Evolutionary conservation across 2,888 invertebrate genomes (phyloP).

Genomic region (Phalera bucephala): DNA sequence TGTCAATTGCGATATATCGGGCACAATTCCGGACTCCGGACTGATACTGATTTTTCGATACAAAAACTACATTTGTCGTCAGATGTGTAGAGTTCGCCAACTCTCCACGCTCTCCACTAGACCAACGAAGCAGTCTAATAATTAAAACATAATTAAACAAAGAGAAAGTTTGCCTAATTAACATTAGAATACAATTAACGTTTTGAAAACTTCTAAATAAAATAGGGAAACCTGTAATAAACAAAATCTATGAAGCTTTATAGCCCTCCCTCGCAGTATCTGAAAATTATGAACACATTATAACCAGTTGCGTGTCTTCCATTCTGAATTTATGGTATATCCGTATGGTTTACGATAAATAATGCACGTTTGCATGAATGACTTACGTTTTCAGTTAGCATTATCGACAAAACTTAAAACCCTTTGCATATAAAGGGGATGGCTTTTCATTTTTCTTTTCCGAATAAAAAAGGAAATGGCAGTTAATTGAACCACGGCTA

Average conservation of each 20-base stretch:
- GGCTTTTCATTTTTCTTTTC: conserved; percentile 52
- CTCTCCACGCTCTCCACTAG: too few species aligned
- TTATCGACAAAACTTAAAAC: conserved; percentile 76
- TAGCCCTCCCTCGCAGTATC: conserved; percentile 11
- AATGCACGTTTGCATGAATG: conserved; percentile 37
- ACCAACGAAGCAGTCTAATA: too few species aligned
- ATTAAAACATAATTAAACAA: too few species aligned
- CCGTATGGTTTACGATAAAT: conserved; percentile 4
- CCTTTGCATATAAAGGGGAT: conserved; percentile 65
- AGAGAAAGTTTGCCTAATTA: too few species aligned
- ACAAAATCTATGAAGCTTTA: conserved; percentile 16
- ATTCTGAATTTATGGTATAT: conserved; percentile 12
- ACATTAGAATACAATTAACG: too few species aligned
- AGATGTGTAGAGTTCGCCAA: too few species aligned
- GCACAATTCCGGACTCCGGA: too few species aligned
- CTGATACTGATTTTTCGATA: too few species aligned
- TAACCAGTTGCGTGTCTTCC: conserved; percentile 23
- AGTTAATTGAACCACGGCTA: conserved; percentile 59
- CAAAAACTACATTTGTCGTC: too few species aligned
- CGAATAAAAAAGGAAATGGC: conserved; percentile 35
- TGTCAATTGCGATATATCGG: too few species aligned
- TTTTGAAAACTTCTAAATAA: too few species aligned
- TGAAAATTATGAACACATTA: conserved; percentile 12
- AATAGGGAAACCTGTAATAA: too few species aligned
- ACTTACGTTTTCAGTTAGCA: conserved; percentile 37